Evolutionary conservation across 2,113 vertebrate genomes (phyloP), one percentile per base, ranked within the genome.

Genomic region (Opisthocomus hoazin): DNA sequence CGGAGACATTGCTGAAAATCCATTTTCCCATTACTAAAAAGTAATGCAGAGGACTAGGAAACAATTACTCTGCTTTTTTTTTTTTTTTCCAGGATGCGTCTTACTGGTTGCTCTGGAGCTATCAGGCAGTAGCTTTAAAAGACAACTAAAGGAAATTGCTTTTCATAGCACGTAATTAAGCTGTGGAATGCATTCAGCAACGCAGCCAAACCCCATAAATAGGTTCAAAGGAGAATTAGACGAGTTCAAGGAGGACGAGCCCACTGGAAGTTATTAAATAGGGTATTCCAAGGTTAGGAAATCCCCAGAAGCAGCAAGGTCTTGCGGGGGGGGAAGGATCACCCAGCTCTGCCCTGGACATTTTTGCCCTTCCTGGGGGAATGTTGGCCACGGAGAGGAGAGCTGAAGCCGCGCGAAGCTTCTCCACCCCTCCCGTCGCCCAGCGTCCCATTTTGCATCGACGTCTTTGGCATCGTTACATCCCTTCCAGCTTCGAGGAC

Each of bases 301-400:
- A 94, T 56, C 64, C 78, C 89, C 82, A 46, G 82, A 65, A 94
- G 64, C 51, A 39, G 60, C 18, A 9, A 70, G 29, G 21, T 39
- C n/a, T n/a, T n/a, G n/a, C n/a, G 20, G 11, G 0, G 8, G 68
- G 15, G 43, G 36, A 51, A 43, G 43, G 50, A 56, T 73, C 73
- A 30, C 57, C 21, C 43, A 10, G 30, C 51, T 66, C 56, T 54
- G 16, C 46, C 66, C 63, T 0, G 3, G 5, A 16, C 4, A 10
- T 41, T 60, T 58, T 27, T 8, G 45, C 23, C 60, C 9, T 86
- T 69, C 7, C 7, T 0, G 0, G 48, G 21, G n/a, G 17, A 65
- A 63, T 20, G 20, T 86, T 53, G 11, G n/a, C 43, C 0, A 1
- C 0, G 8, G 60, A 64, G 36, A 58, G 64, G 0, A 2, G 54